Evolutionary conservation across 2,797 vertebrate species (phyloP).

Genomic region (Enteromius radiatus): DNA sequence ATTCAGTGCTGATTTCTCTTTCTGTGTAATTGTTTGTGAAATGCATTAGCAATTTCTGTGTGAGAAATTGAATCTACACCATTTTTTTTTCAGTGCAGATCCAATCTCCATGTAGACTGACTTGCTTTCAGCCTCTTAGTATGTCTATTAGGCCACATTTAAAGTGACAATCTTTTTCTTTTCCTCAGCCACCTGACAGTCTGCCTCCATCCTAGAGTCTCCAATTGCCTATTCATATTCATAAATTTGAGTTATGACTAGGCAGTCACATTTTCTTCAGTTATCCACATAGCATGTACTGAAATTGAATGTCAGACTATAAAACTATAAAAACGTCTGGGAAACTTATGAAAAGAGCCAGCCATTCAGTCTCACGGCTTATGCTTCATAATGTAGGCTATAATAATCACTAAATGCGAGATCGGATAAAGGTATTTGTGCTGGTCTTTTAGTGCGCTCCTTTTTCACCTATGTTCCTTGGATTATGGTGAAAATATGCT

Average conservation of each 20-base stretch:
- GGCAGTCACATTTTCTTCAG: slow-evolving; percentile 11
- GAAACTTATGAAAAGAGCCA: slow-evolving; percentile 26
- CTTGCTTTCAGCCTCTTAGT: slow-evolving; percentile 6
- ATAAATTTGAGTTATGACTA: not conserved
- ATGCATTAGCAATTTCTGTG: not conserved
- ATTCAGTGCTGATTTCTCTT: not conserved
- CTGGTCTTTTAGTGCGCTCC: not conserved
- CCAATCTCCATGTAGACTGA: not conserved
- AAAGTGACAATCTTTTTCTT: slow-evolving; percentile 30
- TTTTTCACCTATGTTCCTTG: not conserved
- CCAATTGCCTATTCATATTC: slow-evolving; percentile 4
- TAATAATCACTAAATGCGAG: not conserved
- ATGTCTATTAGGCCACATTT: not conserved
- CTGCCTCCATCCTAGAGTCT: not conserved
- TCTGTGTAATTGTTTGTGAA: not conserved
- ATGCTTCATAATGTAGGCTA: not conserved
- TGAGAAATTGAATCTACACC: not conserved
- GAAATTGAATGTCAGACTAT: slow-evolving; percentile 22
- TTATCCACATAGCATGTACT: not conserved
- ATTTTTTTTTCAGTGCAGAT: not conserved
- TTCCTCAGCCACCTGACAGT: slow-evolving; percentile 4
- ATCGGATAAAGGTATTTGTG: slow-evolving; percentile 1
- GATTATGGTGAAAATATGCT: not conserved
- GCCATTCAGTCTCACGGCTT: not conserved
- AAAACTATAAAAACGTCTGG: not conserved